Evolutionary conservation across 2,888 invertebrate genomes (phyloP), one percentile per base, ranked within the genome.

Genomic region (Gastracanthus pulcherrimus): DNA sequence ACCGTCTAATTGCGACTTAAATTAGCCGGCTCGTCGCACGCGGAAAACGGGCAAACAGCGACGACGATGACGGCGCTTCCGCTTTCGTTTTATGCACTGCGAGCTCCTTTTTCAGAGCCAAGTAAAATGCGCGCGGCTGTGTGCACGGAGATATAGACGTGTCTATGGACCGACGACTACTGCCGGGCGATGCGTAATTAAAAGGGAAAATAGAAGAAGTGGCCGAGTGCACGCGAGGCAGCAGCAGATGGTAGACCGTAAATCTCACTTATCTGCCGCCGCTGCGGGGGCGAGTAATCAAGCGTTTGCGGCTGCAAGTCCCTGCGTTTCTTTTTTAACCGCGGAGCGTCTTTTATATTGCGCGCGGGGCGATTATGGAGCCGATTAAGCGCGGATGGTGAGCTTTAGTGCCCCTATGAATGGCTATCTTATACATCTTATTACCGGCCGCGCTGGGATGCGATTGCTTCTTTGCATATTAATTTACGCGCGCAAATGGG

Each of bases 1-100:
- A 86, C 85, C 85, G 83, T 86, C 86, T 88, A 88, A 88, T 88
- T 88, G 85, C 87, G 84, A 87, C 86, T 87, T 87, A 86, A 88
- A 88, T 88, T 87, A 88, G 84, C 85, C 85, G 75, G 67, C 79
- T 66, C 58, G 74, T 70, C 38, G 45, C 45, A 26, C 11, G 55
- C 55, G 55, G 23, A 6, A 55, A 55, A 11, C 2, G 19, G 26
- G 26, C 2, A 55, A 55, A n/a, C 11, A 55, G 16, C n/a, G 9
- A n/a, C 3, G 19, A 19, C n/a, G 19, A 9, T 6, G 51, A 9
- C 51, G 7, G 26, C 16, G 4, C 34, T 3, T 3, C 45, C n/a
- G n/a, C n/a, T n/a, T n/a, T n/a, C n/a, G n/a, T n/a, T n/a, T n/a
- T n/a, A n/a, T n/a, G n/a, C n/a, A n/a, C n/a, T n/a, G 16, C 26